Conservation (phyloP, 2,888 invertebrate genomes). For the Volucella bombylans region DNA sequence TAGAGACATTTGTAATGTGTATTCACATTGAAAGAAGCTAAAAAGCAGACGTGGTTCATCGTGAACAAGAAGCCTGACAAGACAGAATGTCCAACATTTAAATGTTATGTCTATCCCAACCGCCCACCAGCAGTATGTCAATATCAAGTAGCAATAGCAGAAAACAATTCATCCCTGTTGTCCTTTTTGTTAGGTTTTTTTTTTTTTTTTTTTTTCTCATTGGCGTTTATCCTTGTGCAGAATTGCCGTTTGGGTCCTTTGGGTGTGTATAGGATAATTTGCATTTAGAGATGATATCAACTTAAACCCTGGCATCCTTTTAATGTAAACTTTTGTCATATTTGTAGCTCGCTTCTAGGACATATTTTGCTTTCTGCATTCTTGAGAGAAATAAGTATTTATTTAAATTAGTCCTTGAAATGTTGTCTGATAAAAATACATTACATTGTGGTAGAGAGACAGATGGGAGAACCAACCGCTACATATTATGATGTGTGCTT, state of each 20-base stretch:
- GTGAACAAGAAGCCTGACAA: conserved; percentile 35
- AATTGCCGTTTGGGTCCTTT: conserved; percentile 16
- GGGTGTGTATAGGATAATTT: conserved; percentile 48
- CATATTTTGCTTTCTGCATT: conserved; percentile 53
- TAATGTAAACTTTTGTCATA: conserved; percentile 66
- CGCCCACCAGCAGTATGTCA: conserved; percentile 38
- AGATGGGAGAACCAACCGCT: background rate
- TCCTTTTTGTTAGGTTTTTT: conserved; percentile 2
- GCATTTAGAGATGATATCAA: conserved; percentile 64
- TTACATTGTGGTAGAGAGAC: conserved; percentile 45
- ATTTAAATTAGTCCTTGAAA: conserved; percentile 72
- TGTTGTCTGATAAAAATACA: conserved; percentile 64
- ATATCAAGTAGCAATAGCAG: conserved; percentile 32
- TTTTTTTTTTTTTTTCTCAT: background rate
- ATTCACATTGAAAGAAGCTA: conserved; percentile 14
- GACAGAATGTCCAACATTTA: conserved; percentile 17
- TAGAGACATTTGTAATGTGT: conserved; percentile 34
- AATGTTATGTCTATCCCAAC: background rate
- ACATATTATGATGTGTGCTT: conserved; percentile 35
- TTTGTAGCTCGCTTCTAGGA: conserved; percentile 48
- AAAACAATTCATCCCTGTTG: conserved; percentile 12
- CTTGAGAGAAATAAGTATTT: conserved; percentile 62
- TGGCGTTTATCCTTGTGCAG: background rate
- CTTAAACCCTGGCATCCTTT: conserved; percentile 64
- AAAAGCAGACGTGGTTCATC: conserved; percentile 18